Percentiles rank a stretch among this genome's conserved stretches.
phyloP scores from a whole-genome alignment of 2,113 vertebrate genomes.

The Platycercus adscitus region DNA sequence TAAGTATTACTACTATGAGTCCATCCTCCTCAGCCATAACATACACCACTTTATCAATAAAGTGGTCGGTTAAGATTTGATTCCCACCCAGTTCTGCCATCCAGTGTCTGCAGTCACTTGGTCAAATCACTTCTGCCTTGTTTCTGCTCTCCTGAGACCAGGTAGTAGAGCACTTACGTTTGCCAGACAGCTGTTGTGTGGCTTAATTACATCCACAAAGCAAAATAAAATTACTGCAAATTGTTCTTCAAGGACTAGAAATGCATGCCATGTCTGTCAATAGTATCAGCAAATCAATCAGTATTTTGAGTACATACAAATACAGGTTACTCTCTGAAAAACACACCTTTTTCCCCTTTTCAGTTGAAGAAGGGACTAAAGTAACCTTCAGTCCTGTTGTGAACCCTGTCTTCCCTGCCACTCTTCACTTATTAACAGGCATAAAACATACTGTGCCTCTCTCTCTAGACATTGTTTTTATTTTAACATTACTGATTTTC shows the following conservation, averaged over 20 bases:
- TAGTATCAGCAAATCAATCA: background rate
- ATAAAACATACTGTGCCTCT: background rate
- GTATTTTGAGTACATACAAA: background rate
- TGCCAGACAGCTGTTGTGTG: conserved; percentile 8
- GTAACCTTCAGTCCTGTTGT: background rate
- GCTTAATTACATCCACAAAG: conserved; percentile 29
- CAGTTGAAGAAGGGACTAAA: background rate
- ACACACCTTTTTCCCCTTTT: background rate
- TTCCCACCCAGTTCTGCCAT: background rate
- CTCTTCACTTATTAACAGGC: background rate
- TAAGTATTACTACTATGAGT: background rate
- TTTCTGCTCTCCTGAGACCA: conserved; percentile 1
- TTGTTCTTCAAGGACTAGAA: background rate
- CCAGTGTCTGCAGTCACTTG: background rate
- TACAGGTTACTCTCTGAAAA: background rate
- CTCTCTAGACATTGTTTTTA: conserved; percentile 39
- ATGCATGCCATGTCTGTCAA: background rate
- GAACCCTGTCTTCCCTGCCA: background rate
- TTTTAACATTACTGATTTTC: conserved; percentile 38
- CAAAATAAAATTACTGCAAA: conserved; percentile 33
- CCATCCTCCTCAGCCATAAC: background rate
- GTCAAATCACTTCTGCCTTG: background rate
- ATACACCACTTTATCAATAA: background rate
- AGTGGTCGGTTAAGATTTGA: background rate
- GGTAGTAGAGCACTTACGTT: background rate